Evolutionary conservation across 2,888 invertebrate species (phyloP).

Genomic region (Philereme transversata): DNA sequence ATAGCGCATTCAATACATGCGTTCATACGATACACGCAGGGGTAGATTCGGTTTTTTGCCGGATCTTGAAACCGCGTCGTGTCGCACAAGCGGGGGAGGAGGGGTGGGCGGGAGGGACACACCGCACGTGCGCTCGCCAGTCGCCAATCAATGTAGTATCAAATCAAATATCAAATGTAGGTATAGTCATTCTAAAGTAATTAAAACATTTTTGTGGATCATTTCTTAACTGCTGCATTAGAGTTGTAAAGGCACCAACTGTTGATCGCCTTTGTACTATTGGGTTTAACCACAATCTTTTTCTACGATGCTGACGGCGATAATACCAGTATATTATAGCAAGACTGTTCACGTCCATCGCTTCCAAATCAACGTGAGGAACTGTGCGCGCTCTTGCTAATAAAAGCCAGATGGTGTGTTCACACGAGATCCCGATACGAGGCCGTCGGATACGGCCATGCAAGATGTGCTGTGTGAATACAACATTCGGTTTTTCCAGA

Average conservation of each 20-base stretch:
- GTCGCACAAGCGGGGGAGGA: constrained; percentile 26
- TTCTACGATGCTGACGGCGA: constrained; percentile 39
- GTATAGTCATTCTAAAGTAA: constrained; percentile 38
- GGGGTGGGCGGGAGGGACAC: constrained; percentile 33
- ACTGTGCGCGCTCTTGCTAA: constrained; percentile 34
- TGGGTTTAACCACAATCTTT: constrained; percentile 41
- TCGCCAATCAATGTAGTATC: constrained; percentile 36
- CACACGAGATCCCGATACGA: constrained; percentile 34
- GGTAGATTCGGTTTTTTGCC: constrained; percentile 34
- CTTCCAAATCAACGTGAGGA: constrained; percentile 34
- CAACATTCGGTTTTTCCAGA: constrained; percentile 1
- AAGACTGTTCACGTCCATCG: constrained; percentile 39
- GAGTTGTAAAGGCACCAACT: constrained; percentile 32
- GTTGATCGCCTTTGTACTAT: constrained; percentile 38
- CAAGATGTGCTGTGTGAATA: constrained; percentile 36
- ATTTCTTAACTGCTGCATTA: constrained; percentile 36
- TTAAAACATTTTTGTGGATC: constrained; percentile 36
- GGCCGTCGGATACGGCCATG: constrained; percentile 33
- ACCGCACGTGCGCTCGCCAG: constrained; percentile 34
- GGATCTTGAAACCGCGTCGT: constrained; percentile 32
- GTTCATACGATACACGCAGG: constrained; percentile 35
- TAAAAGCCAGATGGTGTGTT: constrained; percentile 35
- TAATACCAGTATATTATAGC: constrained; percentile 40
- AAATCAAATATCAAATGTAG: constrained; percentile 38
- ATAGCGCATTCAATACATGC: constrained; percentile 33